phyloP scores from a whole-genome alignment of 2,797 vertebrate genomes.

The Poeciliopsis infans region DNA sequence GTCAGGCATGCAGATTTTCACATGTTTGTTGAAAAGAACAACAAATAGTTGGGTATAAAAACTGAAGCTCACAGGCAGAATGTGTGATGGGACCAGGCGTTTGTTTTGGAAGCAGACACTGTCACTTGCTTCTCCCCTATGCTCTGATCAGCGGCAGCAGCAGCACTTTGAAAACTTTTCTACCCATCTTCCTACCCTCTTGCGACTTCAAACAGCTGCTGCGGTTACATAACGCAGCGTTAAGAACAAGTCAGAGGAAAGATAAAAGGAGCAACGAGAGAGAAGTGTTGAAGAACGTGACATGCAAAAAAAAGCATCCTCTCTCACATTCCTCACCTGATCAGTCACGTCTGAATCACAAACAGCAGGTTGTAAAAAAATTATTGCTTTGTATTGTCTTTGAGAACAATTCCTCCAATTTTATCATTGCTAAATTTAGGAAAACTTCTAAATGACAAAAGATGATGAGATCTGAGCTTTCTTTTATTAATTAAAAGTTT shows the following conservation, averaged over 20 bases:
- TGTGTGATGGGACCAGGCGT: conserved; percentile 44
- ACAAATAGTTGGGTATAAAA: conserved; percentile 11
- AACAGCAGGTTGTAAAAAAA: conserved; percentile 2
- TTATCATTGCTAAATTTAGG: conserved; percentile 3
- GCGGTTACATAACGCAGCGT: conserved; percentile 72
- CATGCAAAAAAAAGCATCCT: conserved; percentile 22
- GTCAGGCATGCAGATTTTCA: conserved; percentile 15
- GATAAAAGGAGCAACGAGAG: conserved; percentile 33
- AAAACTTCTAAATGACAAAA: neutral
- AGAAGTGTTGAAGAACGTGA: conserved; percentile 40
- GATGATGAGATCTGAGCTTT: conserved; percentile 19
- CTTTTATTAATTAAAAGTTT: neutral
- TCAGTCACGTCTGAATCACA: conserved; percentile 10
- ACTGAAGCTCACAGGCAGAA: conserved; percentile 19
- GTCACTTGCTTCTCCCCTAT: conserved; percentile 48
- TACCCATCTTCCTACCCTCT: conserved; percentile 30
- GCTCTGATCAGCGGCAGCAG: conserved; percentile 60
- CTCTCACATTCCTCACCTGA: conserved; percentile 9
- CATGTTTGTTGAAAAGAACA: conserved; percentile 5
- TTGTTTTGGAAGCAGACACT: conserved; percentile 48
- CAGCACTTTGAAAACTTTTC: conserved; percentile 76
- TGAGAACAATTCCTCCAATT: conserved; percentile 1
- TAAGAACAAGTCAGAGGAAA: conserved; percentile 38
- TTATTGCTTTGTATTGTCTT: conserved; percentile 1
- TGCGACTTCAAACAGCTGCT: conserved; percentile 72